These are phyloP conservation scores for Uropsilus gracilis DNA, from an alignment of 2,113 vertebrate genomes.

Conservation along the genomic window DNA sequence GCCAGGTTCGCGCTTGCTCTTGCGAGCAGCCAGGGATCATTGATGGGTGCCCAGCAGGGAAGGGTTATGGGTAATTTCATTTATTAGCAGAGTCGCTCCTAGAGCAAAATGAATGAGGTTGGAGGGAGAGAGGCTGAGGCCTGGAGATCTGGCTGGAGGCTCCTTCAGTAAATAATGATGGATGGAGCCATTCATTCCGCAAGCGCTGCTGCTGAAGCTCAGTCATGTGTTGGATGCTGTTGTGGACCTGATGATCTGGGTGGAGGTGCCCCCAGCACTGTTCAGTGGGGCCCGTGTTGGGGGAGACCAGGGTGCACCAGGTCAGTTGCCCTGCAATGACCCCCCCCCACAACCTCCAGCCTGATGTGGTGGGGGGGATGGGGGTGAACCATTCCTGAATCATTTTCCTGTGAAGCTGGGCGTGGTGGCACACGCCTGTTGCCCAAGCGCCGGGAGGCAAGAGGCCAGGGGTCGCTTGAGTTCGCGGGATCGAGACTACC, in stretches of 20 bases:
- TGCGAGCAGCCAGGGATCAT: no score
- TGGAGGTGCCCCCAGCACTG: not conserved
- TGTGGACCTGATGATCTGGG: not conserved
- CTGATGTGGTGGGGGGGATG: not conserved
- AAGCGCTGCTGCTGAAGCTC: not conserved
- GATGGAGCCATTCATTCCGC: not conserved
- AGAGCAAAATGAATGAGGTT: not conserved
- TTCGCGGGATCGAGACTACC: no score
- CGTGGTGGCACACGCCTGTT: no score
- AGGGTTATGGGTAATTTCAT: not conserved
- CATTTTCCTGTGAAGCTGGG: not conserved
- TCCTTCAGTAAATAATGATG: not conserved
- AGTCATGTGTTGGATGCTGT: not conserved
- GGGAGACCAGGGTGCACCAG: fast-evolving
- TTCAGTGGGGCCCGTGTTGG: not conserved
- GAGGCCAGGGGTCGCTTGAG: no score
- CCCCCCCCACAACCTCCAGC: no score
- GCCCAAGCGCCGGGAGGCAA: no score
- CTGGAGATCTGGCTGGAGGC: not conserved
- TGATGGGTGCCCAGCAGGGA: not conserved
- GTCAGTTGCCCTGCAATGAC: not conserved
- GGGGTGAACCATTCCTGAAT: not conserved
- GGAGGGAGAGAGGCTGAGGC: not conserved
- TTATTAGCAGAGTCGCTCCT: not conserved
- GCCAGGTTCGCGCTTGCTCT: not conserved